Evolutionary conservation across 2,888 invertebrate species (phyloP).

Genomic region (Caenorhabditis plicata): DNA sequence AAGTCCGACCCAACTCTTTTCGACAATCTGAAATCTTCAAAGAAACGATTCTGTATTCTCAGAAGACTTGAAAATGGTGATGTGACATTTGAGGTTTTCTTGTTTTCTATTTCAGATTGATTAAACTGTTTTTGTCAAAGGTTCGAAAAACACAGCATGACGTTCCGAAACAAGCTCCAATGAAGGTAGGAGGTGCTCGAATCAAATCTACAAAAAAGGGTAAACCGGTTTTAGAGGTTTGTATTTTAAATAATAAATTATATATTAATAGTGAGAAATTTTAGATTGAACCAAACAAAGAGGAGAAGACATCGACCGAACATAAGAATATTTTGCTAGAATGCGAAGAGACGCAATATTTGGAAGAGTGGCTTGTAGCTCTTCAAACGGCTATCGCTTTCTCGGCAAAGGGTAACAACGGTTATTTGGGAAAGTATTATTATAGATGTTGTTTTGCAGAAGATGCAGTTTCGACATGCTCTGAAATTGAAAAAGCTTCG

Average conservation of each 20-base stretch:
- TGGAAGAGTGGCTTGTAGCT: conserved; percentile 39
- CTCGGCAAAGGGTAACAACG: conserved; percentile 31
- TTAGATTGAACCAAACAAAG: conserved; percentile 3
- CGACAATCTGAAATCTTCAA: conserved; percentile 56
- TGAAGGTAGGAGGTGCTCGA: conserved; percentile 49
- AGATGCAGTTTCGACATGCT: conserved; percentile 38
- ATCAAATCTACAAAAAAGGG: conserved; percentile 60
- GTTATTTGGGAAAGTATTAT: neutral
- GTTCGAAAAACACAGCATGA: conserved; percentile 32
- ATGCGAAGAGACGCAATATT: conserved; percentile 31
- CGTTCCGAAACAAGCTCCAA: conserved; percentile 25
- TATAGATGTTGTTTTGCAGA: conserved; percentile 17
- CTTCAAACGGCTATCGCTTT: conserved; percentile 44
- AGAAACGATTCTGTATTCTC: conserved; percentile 57
- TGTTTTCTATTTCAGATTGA: too few relatives aligned
- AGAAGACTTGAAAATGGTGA: conserved; percentile 46
- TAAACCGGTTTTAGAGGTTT: conserved; percentile 52
- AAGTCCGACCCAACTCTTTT: conserved; percentile 53
- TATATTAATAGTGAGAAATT: neutral
- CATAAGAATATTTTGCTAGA: conserved; percentile 30
- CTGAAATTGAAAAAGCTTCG: conserved; percentile 24
- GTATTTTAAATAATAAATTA: neutral
- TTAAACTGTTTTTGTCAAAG: too few relatives aligned
- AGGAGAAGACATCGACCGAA: conserved; percentile 8
- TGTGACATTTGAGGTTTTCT: conserved; percentile 52